Evolutionary conservation across 2,888 invertebrate species (phyloP), one percentile per base, ranked within the genome.

Genomic region (Synanthedon formicaeformis): DNA sequence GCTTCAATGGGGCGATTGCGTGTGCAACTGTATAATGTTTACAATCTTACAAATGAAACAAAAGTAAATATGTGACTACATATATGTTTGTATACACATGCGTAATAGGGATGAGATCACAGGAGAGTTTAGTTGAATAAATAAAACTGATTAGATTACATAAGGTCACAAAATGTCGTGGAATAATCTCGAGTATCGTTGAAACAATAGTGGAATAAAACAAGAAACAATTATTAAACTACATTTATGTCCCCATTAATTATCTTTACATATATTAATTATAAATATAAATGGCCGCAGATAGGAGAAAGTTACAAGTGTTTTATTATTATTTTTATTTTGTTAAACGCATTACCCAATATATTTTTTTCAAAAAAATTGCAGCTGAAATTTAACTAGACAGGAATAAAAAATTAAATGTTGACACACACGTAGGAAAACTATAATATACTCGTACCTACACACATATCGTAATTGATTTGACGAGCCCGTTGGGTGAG

Each of bases 191-290:
- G 59, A 62, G 58, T 61, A 58, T 62, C 64, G 71, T 71, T 72
- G 73, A 67, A 73, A 75, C 76, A 78, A 79, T 77, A 77, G 75
- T 73, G 81, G 79, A 81, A 81, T 79, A 80, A 78, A 76, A 78
- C 81, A 67, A 75, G 75, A 70, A 71, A 73, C 69, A 72, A 77
- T 73, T 72, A 69, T 18, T 49, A 16, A 69, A 60, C 65, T 65
- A 66, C 67, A 59, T 64, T 66, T 65, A 70, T 69, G 68, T 60
- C 60, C 64, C 61, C 61, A 62, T 71, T 67, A 63, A 60, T 66
- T 70, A 71, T 68, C 64, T 51, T 34, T 27, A 14, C 5, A 14
- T 45, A 45, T n/a, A 14, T n/a, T 45, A 45, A 45, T 45, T 45
- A 45, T 45, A n/a, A 45, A n/a, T 41, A 45, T 13, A 45, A 11